These are phyloP conservation scores for Lymantria monacha DNA, from an alignment of 2,888 invertebrate genomes.

Conservation along the genomic window DNA sequence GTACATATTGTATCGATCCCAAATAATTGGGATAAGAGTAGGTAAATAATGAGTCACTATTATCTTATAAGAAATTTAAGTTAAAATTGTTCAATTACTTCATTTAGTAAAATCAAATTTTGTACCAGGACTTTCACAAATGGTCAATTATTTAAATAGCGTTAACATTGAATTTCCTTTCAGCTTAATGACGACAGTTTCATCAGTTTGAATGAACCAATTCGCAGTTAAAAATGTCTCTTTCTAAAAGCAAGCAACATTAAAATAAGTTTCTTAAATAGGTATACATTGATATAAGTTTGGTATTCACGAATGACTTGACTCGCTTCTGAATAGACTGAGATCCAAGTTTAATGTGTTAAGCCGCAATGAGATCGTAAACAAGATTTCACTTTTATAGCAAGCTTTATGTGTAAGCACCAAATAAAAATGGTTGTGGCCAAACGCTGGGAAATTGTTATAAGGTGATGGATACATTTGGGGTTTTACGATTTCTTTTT, in stretches of 20 bases:
- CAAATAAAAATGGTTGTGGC: slow-evolving; percentile 27
- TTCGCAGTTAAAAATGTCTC: slow-evolving; percentile 11
- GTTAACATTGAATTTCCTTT: background rate
- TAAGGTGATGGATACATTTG: background rate
- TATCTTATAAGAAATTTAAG: too few relatives aligned
- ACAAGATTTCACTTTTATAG: slow-evolving; percentile 33
- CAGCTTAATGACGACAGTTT: background rate
- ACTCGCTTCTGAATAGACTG: slow-evolving; percentile 11
- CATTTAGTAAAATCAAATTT: too few relatives aligned
- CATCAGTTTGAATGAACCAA: background rate
- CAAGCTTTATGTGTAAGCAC: slow-evolving; percentile 12
- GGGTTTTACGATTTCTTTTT: background rate
- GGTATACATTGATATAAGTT: slow-evolving; percentile 4
- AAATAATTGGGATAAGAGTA: too few relatives aligned
- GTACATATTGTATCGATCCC: too few relatives aligned
- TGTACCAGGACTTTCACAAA: too few relatives aligned
- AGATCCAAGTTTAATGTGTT: slow-evolving; percentile 23
- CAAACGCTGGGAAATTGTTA: slow-evolving; percentile 7
- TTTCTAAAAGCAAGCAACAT: slow-evolving; percentile 13
- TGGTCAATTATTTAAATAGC: background rate
- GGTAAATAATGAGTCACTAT: too few relatives aligned
- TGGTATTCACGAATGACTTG: slow-evolving; percentile 8
- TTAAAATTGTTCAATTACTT: too few relatives aligned
- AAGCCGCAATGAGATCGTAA: slow-evolving; percentile 19
- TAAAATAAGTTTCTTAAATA: slow-evolving; percentile 7